Evolutionary conservation across 2,113 vertebrate genomes (phyloP), one percentile per base, ranked within the genome.

Genomic region (Aldabrachelys gigantea): DNA sequence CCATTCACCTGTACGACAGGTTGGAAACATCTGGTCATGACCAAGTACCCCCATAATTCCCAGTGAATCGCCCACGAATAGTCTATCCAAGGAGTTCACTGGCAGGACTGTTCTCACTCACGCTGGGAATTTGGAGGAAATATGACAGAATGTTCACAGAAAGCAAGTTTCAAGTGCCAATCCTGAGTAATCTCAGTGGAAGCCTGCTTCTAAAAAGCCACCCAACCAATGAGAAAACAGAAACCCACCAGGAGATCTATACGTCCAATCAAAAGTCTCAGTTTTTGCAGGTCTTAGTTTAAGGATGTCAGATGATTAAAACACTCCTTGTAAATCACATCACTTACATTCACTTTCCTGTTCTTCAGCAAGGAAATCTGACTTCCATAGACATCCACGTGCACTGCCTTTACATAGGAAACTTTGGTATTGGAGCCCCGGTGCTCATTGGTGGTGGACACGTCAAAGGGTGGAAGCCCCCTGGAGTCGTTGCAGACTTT

Each of bases 361-460:
- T 98, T 98, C 96, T 99, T 99, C 84, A 98, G 97, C 13, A 99
- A 91, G 86, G 98, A 98, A 84, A 99, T 89, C 10, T 92, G 96
- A 16, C 92, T 91, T 31, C 91, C 97, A 10, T 98, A 93, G 82
- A 98, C 97, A 14, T 97, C 93, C 91, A 99, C 95, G 0, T 98
- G 96, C 25, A 99, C 98, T 14, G 99, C 98, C 80, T 97, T 98
- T 80, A 99, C 98, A 0, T 99, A 99, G 47, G 99, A 99, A 5
- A 99, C 97, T 92, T 96, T 97, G 72, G 96, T 98, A 92, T 98
- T 99, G 76, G 96, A 97, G 83, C 98, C 98, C 92, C 99, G 97
- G 96, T 98, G 98, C 95, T 99, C 99, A 24, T 99, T 99, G 19
- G 98, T 98, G 38, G 99, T 98, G 82, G 98, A 98, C 13, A 99